Conservation (phyloP, 2,797 vertebrate genomes). For the Todus mexicanus region DNA sequence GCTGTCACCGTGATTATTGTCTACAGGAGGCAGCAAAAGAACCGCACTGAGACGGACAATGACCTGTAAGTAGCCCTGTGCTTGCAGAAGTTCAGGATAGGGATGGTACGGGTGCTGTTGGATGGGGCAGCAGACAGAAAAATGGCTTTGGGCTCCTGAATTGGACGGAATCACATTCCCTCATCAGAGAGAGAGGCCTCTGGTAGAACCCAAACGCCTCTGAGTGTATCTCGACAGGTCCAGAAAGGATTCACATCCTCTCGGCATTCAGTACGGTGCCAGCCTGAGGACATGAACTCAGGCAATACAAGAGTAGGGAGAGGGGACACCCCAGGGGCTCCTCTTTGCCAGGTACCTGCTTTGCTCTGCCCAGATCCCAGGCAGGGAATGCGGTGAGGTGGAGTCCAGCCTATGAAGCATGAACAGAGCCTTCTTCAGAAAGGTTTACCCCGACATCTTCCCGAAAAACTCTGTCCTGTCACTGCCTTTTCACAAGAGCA, state of each 20-base stretch:
- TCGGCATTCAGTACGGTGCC: neutral
- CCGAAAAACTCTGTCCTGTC: neutral
- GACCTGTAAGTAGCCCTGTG: slow-evolving; percentile 81
- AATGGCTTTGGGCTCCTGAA: neutral
- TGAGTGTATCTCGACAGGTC: neutral
- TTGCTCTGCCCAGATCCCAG: neutral
- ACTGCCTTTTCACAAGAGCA: neutral
- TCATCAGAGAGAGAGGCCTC: neutral
- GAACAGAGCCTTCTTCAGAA: neutral
- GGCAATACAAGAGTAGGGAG: rapidly evolving
- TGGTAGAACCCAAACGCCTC: neutral
- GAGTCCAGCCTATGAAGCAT: neutral
- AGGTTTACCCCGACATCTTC: neutral
- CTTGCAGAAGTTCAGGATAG: rapidly evolving
- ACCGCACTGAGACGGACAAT: slow-evolving; percentile 72
- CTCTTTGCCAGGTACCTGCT: neutral
- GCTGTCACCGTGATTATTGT: slow-evolving; percentile 82
- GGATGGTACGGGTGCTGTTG: too few species aligned
- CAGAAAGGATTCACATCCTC: neutral
- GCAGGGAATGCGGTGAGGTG: neutral
- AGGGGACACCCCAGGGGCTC: neutral
- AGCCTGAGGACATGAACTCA: neutral
- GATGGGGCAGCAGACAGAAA: too few species aligned
- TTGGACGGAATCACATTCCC: neutral
- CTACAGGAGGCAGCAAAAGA: slow-evolving; percentile 83